These are phyloP conservation scores for Pollenia labialis DNA, from an alignment of 2,888 invertebrate genomes.

Conservation along the genomic window DNA sequence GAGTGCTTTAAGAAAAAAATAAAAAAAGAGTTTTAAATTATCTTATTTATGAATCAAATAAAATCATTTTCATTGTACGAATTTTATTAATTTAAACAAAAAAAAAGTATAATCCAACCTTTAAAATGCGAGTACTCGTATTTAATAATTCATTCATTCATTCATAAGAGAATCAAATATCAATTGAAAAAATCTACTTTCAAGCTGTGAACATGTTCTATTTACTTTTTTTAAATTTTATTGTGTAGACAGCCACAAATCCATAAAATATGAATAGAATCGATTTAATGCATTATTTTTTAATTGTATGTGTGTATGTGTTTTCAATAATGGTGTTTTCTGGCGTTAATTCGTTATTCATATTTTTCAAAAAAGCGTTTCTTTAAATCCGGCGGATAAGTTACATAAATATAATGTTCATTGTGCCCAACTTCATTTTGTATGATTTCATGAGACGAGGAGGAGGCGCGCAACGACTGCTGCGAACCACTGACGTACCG, in stretches of 20 bases:
- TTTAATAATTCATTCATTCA: slow-evolving; percentile 22
- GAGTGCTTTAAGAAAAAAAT: slow-evolving; percentile 47
- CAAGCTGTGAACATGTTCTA: slow-evolving; percentile 25
- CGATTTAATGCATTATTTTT: neutral
- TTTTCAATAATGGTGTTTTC: too few relatives aligned
- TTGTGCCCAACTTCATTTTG: slow-evolving; percentile 86
- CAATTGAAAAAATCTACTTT: slow-evolving; percentile 40
- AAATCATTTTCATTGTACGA: slow-evolving; percentile 11
- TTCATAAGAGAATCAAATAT: slow-evolving; percentile 6
- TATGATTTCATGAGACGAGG: slow-evolving; percentile 83
- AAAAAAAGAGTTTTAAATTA: neutral
- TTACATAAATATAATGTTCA: slow-evolving; percentile 94
- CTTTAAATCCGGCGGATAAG: slow-evolving; percentile 94
- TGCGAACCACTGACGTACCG: slow-evolving; percentile 81
- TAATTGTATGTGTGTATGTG: neutral
- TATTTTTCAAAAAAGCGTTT: slow-evolving; percentile 89
- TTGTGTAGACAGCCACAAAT: slow-evolving; percentile 13
- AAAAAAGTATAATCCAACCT: slow-evolving; percentile 23
- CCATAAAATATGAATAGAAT: neutral
- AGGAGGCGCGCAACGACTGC: slow-evolving; percentile 81
- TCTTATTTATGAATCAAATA: neutral
- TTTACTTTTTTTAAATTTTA: neutral
- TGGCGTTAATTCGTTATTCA: slow-evolving; percentile 76
- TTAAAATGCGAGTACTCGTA: slow-evolving; percentile 63
- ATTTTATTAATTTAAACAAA: neutral